A percentile compares a stretch with the other conserved stretches of the same genome.
Evolutionary conservation across 2,797 vertebrate genomes (phyloP).

Genomic region (Otolemur crassicaudatus): DNA sequence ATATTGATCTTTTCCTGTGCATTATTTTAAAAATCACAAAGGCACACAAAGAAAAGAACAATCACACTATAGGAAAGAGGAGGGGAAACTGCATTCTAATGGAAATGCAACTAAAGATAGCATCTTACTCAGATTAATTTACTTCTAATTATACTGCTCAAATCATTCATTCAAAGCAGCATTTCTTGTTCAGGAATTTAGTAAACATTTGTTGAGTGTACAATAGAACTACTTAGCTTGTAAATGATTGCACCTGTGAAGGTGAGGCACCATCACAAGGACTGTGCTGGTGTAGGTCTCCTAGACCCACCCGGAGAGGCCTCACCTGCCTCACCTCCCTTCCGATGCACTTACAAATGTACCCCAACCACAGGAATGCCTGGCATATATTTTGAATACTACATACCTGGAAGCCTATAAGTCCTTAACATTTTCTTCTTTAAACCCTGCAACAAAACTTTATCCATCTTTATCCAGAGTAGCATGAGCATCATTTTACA

Average conservation of each 20-base stretch:
- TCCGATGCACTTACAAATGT: background rate
- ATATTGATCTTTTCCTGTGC: conserved; percentile 53
- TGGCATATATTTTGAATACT: background rate
- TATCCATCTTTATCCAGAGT: background rate
- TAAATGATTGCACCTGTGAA: background rate
- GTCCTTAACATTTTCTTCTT: background rate
- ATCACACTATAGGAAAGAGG: background rate
- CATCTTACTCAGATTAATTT: background rate
- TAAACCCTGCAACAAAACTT: background rate
- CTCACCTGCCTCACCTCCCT: background rate
- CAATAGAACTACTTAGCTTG: background rate
- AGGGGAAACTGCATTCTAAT: background rate
- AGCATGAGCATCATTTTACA: background rate
- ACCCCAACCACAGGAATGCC: background rate
- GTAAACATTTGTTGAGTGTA: conserved; percentile 18
- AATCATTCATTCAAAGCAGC: conserved; percentile 31
- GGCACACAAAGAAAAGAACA: background rate
- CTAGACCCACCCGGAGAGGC: background rate
- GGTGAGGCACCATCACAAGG: background rate
- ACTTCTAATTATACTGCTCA: conserved; percentile 26
- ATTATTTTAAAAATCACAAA: conserved; percentile 59
- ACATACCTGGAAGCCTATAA: background rate
- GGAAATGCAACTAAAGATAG: conserved; percentile 55
- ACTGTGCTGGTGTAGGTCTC: background rate
- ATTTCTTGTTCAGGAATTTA: conserved; percentile 39